These are phyloP conservation scores for Borostomias antarcticus DNA, from an alignment of 2,797 vertebrate genomes.

Conservation along the genomic window DNA sequence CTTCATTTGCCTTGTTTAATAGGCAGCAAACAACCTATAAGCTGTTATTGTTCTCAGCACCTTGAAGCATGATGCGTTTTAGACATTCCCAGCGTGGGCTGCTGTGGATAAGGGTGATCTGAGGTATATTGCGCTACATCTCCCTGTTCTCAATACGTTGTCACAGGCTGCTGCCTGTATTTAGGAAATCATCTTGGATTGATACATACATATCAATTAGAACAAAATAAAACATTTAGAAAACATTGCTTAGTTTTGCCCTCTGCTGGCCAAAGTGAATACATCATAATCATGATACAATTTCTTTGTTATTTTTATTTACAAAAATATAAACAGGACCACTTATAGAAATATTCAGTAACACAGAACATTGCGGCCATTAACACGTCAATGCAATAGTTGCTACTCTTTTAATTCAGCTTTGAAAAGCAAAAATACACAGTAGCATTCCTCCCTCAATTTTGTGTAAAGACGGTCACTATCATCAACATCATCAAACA, in stretches of 20 bases:
- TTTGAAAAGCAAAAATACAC: constrained; percentile 31
- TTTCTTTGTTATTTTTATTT: constrained; percentile 60
- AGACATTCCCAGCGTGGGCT: background rate
- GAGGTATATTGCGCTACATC: too few species aligned
- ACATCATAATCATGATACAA: background rate
- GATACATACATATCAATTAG: background rate
- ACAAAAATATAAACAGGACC: constrained; percentile 62
- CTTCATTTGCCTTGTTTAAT: background rate
- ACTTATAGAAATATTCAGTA: constrained; percentile 42
- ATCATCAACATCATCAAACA: background rate
- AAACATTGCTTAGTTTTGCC: background rate
- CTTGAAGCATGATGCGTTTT: background rate
- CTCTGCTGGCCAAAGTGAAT: constrained; percentile 8
- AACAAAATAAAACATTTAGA: background rate
- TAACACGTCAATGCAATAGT: constrained; percentile 30
- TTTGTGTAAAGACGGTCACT: background rate
- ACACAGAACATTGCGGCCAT: constrained; percentile 29
- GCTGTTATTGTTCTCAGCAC: background rate
- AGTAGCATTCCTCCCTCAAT: constrained; percentile 42
- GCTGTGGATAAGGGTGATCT: background rate
- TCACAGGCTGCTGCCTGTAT: too few species aligned
- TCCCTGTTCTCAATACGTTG: too few species aligned
- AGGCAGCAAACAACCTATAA: background rate
- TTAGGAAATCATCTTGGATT: too few species aligned
- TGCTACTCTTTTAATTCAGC: constrained; percentile 20